Base-by-base conservation (phyloP, 2,797 vertebrate genomes). In the Spheniscus humboldti region DNA sequence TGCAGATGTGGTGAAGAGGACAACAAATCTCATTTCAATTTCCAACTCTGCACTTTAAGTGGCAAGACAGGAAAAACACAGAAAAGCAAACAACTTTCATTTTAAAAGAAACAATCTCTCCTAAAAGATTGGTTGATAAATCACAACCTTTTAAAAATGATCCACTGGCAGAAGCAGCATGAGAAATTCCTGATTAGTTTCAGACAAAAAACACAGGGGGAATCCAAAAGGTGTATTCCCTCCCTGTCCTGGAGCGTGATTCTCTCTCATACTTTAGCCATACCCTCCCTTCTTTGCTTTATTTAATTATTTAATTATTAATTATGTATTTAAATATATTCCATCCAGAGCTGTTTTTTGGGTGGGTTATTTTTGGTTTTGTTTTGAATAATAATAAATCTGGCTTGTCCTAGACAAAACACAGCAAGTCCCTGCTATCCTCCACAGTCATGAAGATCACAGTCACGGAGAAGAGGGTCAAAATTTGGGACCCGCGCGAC, bases 401-500 rank as follows among this genome's bases (percentile, higher is more conserved):
- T 73, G 45, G 3, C 24, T 73, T 88, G 41, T 60, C 55, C 41
- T 53, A 67, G n/a, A 41, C 43, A 41, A 82, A 79, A 84, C 10
- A 81, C 10, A 82, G 47, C 30, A 78, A 56, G 12, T 78, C 63
- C 8, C 62, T 75, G 41, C 43, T 67, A 17, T 72, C 24, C 50
- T n/a, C 55, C 28, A 14, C 24, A 37, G 43, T 35, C 81, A 71
- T 1, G 5, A 22, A 53, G 53, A 68, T 56, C 30, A 13, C 27
- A 50, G 43, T 33, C 86, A 62, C 1, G 2, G 25, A 67, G 57
- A 68, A 90, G 9, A 55, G 9, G 23, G 27, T 71, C 22, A 86
- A 91, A 48, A 62, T 18, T 2, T 27, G 52, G 19, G 22, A 86
- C 31, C 15, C 0, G 0, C 6, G 4, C 20, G 39, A 68, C 55